Conservation (phyloP, 2,113 vertebrate genomes). For the Erythrocebus patas region DNA sequence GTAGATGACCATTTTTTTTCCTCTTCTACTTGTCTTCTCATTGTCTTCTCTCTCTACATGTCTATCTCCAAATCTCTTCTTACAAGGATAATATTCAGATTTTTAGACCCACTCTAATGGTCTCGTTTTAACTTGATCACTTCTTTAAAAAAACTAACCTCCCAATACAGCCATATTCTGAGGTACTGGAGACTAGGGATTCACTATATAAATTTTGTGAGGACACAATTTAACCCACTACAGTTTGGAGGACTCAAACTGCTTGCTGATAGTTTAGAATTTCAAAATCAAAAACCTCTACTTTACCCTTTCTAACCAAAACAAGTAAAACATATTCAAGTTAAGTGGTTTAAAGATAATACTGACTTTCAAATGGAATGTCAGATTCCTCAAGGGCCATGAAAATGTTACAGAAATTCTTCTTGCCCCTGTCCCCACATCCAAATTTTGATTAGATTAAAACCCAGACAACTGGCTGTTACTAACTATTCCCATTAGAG, state of each 20-base stretch:
- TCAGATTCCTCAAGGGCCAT: background rate
- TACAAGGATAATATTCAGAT: background rate
- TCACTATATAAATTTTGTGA: background rate
- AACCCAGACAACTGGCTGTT: background rate
- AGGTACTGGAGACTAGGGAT: background rate
- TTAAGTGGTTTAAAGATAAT: slow-evolving; percentile 26
- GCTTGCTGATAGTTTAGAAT: background rate
- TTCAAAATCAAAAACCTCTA: background rate
- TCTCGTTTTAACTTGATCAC: background rate
- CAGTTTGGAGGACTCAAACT: background rate
- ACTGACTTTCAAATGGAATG: background rate
- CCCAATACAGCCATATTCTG: background rate
- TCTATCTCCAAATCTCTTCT: background rate
- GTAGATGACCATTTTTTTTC: background rate
- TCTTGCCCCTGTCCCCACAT: background rate
- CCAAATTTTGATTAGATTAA: slow-evolving; percentile 7
- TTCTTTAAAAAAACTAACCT: background rate
- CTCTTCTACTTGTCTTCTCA: background rate
- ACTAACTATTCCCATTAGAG: background rate
- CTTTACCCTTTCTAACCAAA: background rate
- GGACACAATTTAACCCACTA: background rate
- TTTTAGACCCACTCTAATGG: too few relatives aligned
- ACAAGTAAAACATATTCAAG: background rate
- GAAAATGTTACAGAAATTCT: background rate
- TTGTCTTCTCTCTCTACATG: background rate